A percentile compares a stretch with the other conserved stretches of the same genome.
Evolutionary conservation across 2,113 vertebrate species (phyloP).

Genomic region (Muscicapa adusta): DNA sequence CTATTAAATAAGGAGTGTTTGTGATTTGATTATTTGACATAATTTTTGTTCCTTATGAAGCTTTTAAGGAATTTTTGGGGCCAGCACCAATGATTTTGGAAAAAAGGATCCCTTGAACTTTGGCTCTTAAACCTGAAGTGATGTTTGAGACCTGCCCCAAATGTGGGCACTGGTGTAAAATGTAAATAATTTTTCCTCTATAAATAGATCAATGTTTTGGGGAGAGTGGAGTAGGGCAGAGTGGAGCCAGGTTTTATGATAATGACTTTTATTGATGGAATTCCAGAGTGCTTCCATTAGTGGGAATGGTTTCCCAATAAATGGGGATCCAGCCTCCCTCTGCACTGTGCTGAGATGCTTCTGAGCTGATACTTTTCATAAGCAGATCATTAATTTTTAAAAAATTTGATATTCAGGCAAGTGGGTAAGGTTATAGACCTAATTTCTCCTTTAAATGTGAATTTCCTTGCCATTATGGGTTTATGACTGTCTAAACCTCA

Average conservation of each 20-base stretch:
- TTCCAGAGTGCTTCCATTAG: background rate
- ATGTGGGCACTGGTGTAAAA: background rate
- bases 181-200: background rate
- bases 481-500: background rate
- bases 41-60: background rate
- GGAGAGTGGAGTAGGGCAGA: background rate
- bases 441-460: background rate
- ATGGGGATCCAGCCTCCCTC: background rate
- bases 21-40: background rate
- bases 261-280: background rate
- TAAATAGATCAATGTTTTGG: background rate
- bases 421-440: background rate
- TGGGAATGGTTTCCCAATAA: background rate
- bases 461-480: background rate
- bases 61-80: background rate
- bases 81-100: accelerated
- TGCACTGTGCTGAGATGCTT: background rate
- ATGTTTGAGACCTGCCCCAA: background rate
- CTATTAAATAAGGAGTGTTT: background rate
- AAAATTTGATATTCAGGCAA: background rate
- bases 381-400: background rate
- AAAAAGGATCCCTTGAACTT: background rate
- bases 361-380: background rate
- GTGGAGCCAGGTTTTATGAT: background rate
- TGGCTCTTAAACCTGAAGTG: background rate